These are phyloP conservation scores for Hirtodrosophila confusa DNA, from an alignment of 2,888 invertebrate species.

Conservation along the genomic window DNA sequence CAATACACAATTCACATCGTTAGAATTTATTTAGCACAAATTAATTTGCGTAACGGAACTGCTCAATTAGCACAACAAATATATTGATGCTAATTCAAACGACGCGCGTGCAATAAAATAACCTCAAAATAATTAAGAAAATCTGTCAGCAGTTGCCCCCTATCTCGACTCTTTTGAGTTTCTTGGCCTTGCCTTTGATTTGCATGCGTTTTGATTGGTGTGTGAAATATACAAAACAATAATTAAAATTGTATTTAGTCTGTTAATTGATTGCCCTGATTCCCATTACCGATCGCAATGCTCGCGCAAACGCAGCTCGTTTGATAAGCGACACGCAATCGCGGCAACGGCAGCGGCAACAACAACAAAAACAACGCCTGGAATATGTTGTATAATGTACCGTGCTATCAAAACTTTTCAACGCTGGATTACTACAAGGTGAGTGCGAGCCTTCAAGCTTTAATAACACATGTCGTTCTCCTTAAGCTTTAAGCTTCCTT, in stretches of 20 bases:
- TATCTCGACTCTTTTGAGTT: not conserved
- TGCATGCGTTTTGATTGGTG: slow-evolving; percentile 13
- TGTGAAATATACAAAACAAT: slow-evolving; percentile 21
- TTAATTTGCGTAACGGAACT: slow-evolving; percentile 75
- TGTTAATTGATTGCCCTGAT: slow-evolving; percentile 25
- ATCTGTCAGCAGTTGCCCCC: slow-evolving; percentile 19
- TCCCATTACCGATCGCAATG: slow-evolving; percentile 33
- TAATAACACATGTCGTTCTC: not conserved
- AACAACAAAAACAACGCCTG: slow-evolving; percentile 58
- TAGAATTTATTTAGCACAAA: slow-evolving; percentile 63
- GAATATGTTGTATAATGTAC: slow-evolving; percentile 85
- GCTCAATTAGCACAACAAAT: slow-evolving; percentile 55
- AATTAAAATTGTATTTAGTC: slow-evolving; percentile 10
- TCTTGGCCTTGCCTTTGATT: not conserved
- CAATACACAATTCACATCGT: slow-evolving; percentile 35
- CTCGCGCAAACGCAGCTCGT: slow-evolving; percentile 30
- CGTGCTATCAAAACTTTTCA: slow-evolving; percentile 84
- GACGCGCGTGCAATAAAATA: slow-evolving; percentile 56
- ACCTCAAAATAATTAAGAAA: slow-evolving; percentile 29
- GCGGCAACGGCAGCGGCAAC: slow-evolving; percentile 20
- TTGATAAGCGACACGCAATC: slow-evolving; percentile 22
- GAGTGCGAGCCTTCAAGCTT: slow-evolving; percentile 37
- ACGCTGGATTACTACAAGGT: slow-evolving; percentile 85
- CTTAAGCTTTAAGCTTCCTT: not conserved
- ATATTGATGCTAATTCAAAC: slow-evolving; percentile 14